Evolutionary conservation across 2,888 invertebrate species (phyloP).

Genomic region (Congeria kusceri): DNA sequence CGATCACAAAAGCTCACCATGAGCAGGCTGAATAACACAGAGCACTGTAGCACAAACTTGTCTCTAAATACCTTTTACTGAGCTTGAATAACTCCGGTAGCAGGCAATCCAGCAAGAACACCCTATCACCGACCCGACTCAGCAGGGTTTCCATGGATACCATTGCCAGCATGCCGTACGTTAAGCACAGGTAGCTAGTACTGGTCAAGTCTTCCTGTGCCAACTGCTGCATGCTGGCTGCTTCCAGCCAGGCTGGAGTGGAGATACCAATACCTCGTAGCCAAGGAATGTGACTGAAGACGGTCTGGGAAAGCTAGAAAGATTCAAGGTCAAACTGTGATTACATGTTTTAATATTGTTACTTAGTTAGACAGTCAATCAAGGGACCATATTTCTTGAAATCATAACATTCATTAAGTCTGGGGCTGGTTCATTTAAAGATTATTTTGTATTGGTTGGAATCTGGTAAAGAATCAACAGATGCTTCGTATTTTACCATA

Average conservation of each 20-base stretch:
- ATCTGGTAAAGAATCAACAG: no score
- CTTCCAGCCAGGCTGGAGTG: slow-evolving; percentile 40
- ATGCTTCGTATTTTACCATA: no score
- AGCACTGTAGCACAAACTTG: no score
- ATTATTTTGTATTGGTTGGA: no score
- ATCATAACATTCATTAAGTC: no score
- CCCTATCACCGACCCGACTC: slow-evolving; percentile 29
- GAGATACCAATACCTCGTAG: not conserved
- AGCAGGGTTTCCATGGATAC: slow-evolving; percentile 61
- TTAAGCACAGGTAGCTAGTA: slow-evolving; percentile 66
- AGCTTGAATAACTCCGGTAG: slow-evolving; percentile 55
- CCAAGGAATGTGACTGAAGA: slow-evolving; percentile 31
- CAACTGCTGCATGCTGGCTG: slow-evolving; percentile 37
- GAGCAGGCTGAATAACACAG: no score
- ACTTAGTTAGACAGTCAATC: no score
- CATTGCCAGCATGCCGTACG: slow-evolving; percentile 70
- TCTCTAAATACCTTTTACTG: slow-evolving; percentile 44
- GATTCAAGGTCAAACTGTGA: no score
- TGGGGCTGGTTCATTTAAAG: no score
- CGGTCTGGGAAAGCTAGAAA: slow-evolving; percentile 25
- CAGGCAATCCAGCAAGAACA: slow-evolving; percentile 59
- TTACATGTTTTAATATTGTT: no score
- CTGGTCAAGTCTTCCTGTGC: slow-evolving; percentile 39
- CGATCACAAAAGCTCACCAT: no score
- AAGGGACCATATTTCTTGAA: no score